These are phyloP conservation scores for Euura lappo DNA, from an alignment of 1,140 invertebrate species.

Conservation along the genomic window DNA sequence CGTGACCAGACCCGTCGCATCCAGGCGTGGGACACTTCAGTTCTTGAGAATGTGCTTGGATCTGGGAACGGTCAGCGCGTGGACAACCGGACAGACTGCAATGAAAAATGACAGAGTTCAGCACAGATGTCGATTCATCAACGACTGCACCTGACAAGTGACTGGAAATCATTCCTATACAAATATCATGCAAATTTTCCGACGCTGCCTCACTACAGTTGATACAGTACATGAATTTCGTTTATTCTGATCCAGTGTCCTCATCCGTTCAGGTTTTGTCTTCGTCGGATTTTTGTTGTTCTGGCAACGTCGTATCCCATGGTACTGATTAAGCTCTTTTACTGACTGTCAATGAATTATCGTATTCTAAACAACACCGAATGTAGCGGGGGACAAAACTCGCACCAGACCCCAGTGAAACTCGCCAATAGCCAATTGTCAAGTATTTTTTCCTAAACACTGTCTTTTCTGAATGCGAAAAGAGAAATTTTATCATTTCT, in stretches of 20 bases:
- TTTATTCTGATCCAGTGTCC: neutral
- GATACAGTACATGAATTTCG: neutral
- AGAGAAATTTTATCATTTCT: neutral
- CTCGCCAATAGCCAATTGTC: slow-evolving; percentile 53
- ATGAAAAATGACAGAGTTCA: slow-evolving; percentile 17
- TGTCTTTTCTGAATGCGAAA: neutral
- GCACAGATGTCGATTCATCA: slow-evolving; percentile 17
- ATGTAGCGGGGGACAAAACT: slow-evolving; percentile 55
- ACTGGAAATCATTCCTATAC: neutral
- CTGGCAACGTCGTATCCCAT: neutral
- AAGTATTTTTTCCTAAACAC: neutral
- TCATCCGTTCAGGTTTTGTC: neutral
- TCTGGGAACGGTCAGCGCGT: slow-evolving; percentile 75
- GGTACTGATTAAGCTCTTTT: neutral
- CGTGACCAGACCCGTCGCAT: slow-evolving; percentile 87
- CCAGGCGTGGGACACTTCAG: slow-evolving; percentile 91
- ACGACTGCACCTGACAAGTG: neutral
- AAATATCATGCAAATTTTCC: neutral
- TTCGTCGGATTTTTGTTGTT: neutral
- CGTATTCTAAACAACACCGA: slow-evolving; percentile 50
- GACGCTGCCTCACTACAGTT: neutral
- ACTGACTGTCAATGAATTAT: too few relatives aligned
- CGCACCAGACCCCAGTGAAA: slow-evolving; percentile 60
- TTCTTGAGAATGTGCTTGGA: slow-evolving; percentile 79
- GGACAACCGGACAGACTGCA: slow-evolving; percentile 77